These are phyloP conservation scores for Leptogaster cylindrica DNA, from an alignment of 2,888 invertebrate species.

Conservation along the genomic window DNA sequence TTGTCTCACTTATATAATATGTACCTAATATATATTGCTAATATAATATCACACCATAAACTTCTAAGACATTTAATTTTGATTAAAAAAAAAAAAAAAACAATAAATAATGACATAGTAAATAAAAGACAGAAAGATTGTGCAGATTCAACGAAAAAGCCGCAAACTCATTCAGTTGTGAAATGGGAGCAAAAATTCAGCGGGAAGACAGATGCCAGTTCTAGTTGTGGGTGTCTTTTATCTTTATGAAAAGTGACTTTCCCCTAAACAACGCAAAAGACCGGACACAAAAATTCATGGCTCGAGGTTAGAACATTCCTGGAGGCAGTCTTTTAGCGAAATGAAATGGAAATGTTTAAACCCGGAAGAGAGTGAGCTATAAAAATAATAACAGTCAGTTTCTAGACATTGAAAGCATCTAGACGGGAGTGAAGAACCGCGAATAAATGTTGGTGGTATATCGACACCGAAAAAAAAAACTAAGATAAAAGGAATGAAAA, in stretches of 20 bases:
- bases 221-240: slow-evolving; percentile 26
- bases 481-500: too few species aligned
- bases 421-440: background rate
- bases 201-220: slow-evolving; percentile 29
- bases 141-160: slow-evolving; percentile 12
- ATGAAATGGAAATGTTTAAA: slow-evolving; percentile 41
- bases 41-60: slow-evolving; percentile 5
- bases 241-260: slow-evolving; percentile 37
- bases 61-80: slow-evolving; percentile 26
- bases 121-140: too few species aligned
- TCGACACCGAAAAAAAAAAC: too few species aligned
- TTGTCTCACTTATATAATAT: too few species aligned
- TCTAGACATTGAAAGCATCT: slow-evolving; percentile 35
- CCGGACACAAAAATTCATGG: slow-evolving; percentile 10
- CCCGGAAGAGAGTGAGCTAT: slow-evolving; percentile 36
- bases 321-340: slow-evolving; percentile 19
- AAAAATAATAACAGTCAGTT: slow-evolving; percentile 47
- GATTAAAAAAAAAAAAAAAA: slow-evolving; percentile 25
- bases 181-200: slow-evolving; percentile 29
- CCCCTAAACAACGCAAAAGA: background rate
- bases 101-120: too few species aligned
- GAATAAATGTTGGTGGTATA: too few species aligned
- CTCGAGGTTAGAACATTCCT: background rate
- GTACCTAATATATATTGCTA: too few species aligned
- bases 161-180: slow-evolving; percentile 31